Base-by-base conservation (phyloP, 2,888 invertebrate genomes). In the Monoplex corrugatus region DNA sequence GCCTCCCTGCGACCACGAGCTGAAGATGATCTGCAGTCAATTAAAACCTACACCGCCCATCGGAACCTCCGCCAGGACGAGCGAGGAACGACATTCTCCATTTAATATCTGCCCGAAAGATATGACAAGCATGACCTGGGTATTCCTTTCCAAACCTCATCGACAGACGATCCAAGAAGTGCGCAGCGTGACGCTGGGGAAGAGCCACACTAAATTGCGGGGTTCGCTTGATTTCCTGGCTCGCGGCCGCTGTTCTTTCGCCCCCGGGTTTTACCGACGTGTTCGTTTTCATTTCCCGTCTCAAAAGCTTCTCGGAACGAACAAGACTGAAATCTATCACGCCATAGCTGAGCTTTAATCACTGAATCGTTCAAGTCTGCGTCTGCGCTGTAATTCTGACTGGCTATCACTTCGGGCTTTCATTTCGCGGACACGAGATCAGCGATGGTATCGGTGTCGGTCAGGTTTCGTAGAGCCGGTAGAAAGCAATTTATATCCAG, bases 211-310 rank as follows among this genome's bases (percentile, higher is more conserved):
- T 10, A 35, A 75, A 75, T 75, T 75, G 75, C 75, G 16, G 75
- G 75, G 75, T 35, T 75, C 75, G 75, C 75, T 75, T 75, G 75
- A 75, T 75, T 75, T 75, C 75, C 75, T 75, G 75, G 13, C 35
- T 75, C 38, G 75, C 75, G 75, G 38, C 16, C 75, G 75, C 75
- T 75, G 35, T 75, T 75, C 75, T 75, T 6, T 38, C 75, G n/a
- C n/a, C 38, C 38, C 16, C 75, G 16, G 75, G 35, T 38, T 38
- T 38, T 38, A 35, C 75, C 75, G 75, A 75, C 75, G 75, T 75
- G 75, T 75, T 75, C 75, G 75, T 32, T 75, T 75, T 75, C 75
- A 75, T 75, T 75, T 75, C 75, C 75, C 75, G 75, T 75, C 35
- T 75, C 35, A 16, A 19, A 38, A 28, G 75, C 75, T 75, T 75